Evolutionary conservation across 1,140 invertebrate genomes (phyloP), one percentile per base, ranked within the genome.

Genomic region (Trachymyrmex septentrionalis): DNA sequence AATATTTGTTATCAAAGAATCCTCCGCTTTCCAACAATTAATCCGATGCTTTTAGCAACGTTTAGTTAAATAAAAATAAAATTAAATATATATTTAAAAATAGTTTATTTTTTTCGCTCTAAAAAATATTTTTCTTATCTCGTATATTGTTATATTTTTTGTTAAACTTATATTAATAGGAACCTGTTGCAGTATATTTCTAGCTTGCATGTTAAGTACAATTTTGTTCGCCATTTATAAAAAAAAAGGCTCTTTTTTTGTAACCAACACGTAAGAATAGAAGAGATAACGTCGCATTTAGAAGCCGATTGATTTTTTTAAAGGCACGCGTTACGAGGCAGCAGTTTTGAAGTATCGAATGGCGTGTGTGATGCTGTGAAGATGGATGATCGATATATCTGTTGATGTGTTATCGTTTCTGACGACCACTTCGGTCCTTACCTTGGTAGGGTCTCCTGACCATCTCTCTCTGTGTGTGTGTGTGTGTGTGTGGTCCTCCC

Each of bases 381-480:
- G 82, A 86, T 89, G 76, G 85, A 91, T 93, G 91, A 92, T 93
- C 92, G 90, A 93, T 92, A 92, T 92, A 92, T 92, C 82, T 91
- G 81, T 91, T 86, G 86, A 87, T 91, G 91, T 89, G 92, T 92
- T 93, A 92, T 93, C 90, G 88, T 91, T 90, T 89, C 91, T 92
- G 90, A 90, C 88, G 85, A 92, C 85, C 80, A 90, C 78, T 67
- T 85, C 72, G 57, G 27, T 59, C 75, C 44, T 55, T 72, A 85
- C 57, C 55, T 77, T 92, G 76, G 4, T n/a, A 63, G 55, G 69
- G 44, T 84, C 77, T 86, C 81, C 84, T 87, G 86, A 87, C 80
- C 81, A 38, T 38, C 34, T 38, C 34, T 38, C n/a, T n/a, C n/a
- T n/a, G n/a, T n/a, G n/a, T n/a, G n/a, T n/a, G n/a, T n/a, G n/a